Evolutionary conservation across 2,113 vertebrate genomes (phyloP), one percentile per base, ranked within the genome.

Genomic region (Pungitius pungitius): DNA sequence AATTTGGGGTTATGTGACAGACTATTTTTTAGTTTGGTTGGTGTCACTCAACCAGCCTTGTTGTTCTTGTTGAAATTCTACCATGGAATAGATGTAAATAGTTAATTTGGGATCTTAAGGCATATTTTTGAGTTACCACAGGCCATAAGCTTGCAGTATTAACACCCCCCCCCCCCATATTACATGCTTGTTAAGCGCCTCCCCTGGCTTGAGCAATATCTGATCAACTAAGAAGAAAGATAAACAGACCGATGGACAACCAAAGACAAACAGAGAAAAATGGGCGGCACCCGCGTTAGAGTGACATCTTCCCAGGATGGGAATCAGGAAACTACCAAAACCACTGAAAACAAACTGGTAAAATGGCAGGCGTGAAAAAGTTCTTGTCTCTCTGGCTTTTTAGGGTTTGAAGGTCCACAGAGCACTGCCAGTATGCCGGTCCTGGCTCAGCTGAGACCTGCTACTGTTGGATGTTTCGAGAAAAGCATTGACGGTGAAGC

Each of bases 321-420:
- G 75, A 79, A 73, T 75, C 79, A 74, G 69, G 82, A 74, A 83
- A 68, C 72, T 87, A 87, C 75, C 73, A 71, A 86, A 89, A 82
- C 72, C 81, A 86, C 86, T 80, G 72, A 73, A 61, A 75, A 71
- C 68, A 64, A 90, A 87, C 74, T 84, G 77, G 70, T 87, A 81
- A 89, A 86, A 85, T 85, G 60, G 81, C 75, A 66, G 77, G 78
- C 49, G 63, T 81, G 78, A 90, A 92, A 90, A 87, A 90, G 80
- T 58, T 81, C 54, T 27, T 9, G 18, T 61, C 67, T 75, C 77
- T 72, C 84, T 27, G 15, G 40, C 61, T 72, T 59, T 69, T 52
- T 54, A 45, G 47, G 64, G 43, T 75, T 85, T 80, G 60, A 73
- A 80, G 77, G 77, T 55, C 63, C 24, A 15, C 11, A 40, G 64